Percentiles rank a stretch among this genome's conserved stretches.
phyloP scores from a whole-genome alignment of 2,888 invertebrate genomes.

The Julus scanicus region DNA sequence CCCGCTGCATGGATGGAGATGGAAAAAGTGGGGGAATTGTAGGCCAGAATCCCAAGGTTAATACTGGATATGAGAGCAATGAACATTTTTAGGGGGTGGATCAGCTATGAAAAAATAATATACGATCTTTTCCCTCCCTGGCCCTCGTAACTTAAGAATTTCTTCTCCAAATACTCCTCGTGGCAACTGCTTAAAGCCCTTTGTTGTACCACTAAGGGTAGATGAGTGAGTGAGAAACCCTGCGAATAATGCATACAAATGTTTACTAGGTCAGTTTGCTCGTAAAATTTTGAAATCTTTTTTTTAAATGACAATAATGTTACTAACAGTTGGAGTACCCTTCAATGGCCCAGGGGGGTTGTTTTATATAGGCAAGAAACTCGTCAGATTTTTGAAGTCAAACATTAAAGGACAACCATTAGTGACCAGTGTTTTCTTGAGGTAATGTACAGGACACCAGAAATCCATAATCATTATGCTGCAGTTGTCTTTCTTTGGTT shows the following conservation, averaged over 20 bases:
- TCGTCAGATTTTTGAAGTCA: neutral
- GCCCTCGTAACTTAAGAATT: constrained; percentile 39
- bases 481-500: neutral
- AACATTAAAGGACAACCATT: constrained; percentile 13
- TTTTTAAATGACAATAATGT: neutral
- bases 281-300: constrained; percentile 22
- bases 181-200: constrained; percentile 30
- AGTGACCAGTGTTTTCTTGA: neutral
- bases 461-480: neutral
- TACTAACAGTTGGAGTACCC: constrained; percentile 30
- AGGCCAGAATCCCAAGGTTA: constrained; percentile 42
- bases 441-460: neutral
- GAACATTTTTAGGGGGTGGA: constrained; percentile 35
- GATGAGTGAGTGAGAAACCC: constrained; percentile 20
- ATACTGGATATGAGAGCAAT: constrained; percentile 36
- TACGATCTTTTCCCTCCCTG: constrained; percentile 34
- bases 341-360: neutral
- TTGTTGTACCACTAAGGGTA: constrained; percentile 29
- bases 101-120: constrained; percentile 39
- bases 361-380: neutral
- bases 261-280: constrained; percentile 19
- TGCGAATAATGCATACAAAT: neutral
- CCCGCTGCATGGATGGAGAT: constrained; percentile 17
- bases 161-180: constrained; percentile 31
- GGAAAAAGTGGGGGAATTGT: neutral